Base-by-base conservation (phyloP, 2,113 vertebrate genomes). In the Chloropsis hardwickii region DNA sequence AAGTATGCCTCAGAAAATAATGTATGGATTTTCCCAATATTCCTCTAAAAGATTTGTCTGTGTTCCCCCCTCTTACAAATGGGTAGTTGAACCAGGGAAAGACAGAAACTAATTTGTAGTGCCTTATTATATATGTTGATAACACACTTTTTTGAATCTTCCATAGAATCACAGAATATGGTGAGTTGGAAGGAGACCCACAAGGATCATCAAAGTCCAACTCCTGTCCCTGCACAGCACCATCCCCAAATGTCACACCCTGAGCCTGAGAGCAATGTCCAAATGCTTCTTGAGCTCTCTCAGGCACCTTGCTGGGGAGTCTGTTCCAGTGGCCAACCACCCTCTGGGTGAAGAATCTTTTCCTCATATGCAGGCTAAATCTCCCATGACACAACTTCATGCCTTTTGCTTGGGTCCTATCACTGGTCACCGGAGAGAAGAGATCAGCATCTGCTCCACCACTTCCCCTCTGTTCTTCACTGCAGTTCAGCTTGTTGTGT, bases 281-380 rank as follows among this genome's bases (percentile, higher is more conserved):
- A 56, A 69, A 37, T 0, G 2, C 10, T 42, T 54, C 16, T 47
- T 42, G 14, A 42, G 2, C 31, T 62, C 18, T 62, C 1, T 22
- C n/a, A 35, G 12, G 3, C 11, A 33, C 8, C 31, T 15, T 12
- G 8, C 9, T 47, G 29, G 7, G 14, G 25, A 61, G 3, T 8
- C 16, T 27, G 6, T 61, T 54, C 21, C 15, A 47, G 11, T 35
- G 25, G 4, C 6, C 21, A 31, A 0, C 0, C 9, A 31, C 5
- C 3, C 3, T 54, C n/a, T 54, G 35, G 10, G 10, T 35, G 21
- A 76, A 82, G 15, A 82, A 15, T 2, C 0, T 40, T 35, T 60
- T 42, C 29, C 62, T 47, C 14, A 69, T 31, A 61, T 42, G 10
- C 20, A 67, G 0, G 13, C n/a, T 45, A 47, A 76, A 67, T 5